phyloP scores from a whole-genome alignment of 2,797 vertebrate genomes.

The Amphiprion clarkii region DNA sequence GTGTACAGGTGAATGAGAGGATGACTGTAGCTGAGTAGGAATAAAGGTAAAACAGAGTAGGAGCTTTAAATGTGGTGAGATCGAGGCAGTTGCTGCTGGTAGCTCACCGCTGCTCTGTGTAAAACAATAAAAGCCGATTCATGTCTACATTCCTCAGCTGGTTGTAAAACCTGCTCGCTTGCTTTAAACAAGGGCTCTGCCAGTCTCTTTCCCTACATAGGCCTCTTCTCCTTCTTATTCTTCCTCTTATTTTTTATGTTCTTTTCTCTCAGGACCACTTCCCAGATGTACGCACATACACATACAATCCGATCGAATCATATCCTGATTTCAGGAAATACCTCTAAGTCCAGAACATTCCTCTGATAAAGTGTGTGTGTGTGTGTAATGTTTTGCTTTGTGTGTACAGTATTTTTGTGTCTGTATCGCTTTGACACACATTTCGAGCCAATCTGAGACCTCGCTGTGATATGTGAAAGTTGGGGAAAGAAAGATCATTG shows the following conservation, averaged over 20 bases:
- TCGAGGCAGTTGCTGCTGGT: constrained; percentile 50
- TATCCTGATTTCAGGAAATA: constrained; percentile 76
- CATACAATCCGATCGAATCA: constrained; percentile 48
- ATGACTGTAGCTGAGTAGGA: background rate
- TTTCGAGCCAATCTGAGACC: constrained; percentile 23
- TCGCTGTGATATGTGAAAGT: constrained; percentile 38
- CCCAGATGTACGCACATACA: constrained; percentile 21
- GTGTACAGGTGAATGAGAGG: constrained; percentile 6
- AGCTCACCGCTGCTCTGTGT: constrained; percentile 55
- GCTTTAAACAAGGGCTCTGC: constrained; percentile 58
- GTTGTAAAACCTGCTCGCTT: constrained; percentile 68
- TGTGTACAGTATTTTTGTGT: constrained; percentile 1
- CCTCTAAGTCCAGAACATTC: constrained; percentile 67
- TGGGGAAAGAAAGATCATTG: constrained; percentile 28
- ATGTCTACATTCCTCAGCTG: constrained; percentile 74
- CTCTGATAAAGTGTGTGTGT: constrained; percentile 58
- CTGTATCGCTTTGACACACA: background rate
- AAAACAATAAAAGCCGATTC: constrained; percentile 76
- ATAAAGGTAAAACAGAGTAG: constrained; percentile 9
- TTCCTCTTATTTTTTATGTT: constrained; percentile 21
- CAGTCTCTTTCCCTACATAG: constrained; percentile 52
- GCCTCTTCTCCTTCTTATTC: constrained; percentile 53
- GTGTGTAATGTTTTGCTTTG: background rate
- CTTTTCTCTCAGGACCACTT: background rate
- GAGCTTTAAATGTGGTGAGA: constrained; percentile 31